Base-by-base conservation (phyloP, 2,888 invertebrate genomes). In the Ryuthela nishihirai region DNA sequence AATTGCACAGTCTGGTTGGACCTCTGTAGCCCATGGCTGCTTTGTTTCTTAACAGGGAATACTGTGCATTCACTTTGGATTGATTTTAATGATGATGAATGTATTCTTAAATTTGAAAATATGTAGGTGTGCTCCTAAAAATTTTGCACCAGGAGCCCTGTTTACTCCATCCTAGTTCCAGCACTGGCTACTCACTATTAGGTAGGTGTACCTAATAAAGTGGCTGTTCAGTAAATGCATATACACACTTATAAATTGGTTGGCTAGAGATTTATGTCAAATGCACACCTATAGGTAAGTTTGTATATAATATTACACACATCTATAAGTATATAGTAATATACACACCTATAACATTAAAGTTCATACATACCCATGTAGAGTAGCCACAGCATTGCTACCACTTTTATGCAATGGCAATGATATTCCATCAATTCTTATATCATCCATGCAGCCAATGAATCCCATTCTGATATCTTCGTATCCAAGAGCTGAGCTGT, bases 401-500 rank as follows among this genome's bases (percentile, higher is more conserved):
- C 45, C 62, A 50, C 40, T 56, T 1, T 43, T 29, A 68, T 85
- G 83, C 12, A 89, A 74, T 1, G 93, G 91, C 46, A 94, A 81
- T 0, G 82, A 77, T 6, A 83, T 82, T 54, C 84, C 81, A 50
- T 87, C 85, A 44, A 95, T 81, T 55, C 83, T 79, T 25, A 94
- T 82, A 69, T 91, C 89, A 58, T 91, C 85, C 81, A 97, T 84
- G 73, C 97, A 97, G 1, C 95, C 97, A 53, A 87, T 80, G 73
- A 93, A 93, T 0, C 95, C 94, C 40, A 85, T 80, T 41, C 85
- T 85, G 43, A 92, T 83, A 74, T 88, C 84, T 69, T 85, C 83
- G 60, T 83, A 83, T 5, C 69, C 69, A 12, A 64, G 59, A 23
- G 54, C 47, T 2, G 58, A 58, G 83, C 62, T 89, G 78, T 49